Evolutionary conservation across 2,113 vertebrate genomes (phyloP), one percentile per base, ranked within the genome.

Genomic region (Strix aluco): DNA sequence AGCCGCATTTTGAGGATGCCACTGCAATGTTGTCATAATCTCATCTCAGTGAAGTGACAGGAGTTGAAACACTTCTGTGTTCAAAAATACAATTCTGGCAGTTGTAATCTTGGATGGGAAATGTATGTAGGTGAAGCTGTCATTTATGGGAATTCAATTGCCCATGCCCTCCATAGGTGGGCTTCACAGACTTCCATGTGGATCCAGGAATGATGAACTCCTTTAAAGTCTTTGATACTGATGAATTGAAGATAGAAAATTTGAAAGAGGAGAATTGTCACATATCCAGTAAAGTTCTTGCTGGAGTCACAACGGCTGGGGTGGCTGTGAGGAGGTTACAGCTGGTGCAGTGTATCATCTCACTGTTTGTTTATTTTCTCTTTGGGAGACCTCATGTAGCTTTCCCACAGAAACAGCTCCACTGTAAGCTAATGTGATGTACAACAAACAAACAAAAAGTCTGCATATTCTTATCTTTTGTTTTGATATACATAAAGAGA

Each of bases 331-430:
- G 95, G 69, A 90, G 92, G 69, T 96, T 94, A 84, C 80, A 88
- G 92, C 86, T 97, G 91, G 84, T 93, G 81, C 78, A 67, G 92
- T 42, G 38, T 73, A 29, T 95, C 79, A 36, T 94, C 80, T 95
- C 94, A 74, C 81, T 94, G 42, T 59, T 90, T 83, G 80, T 95
- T 96, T 97, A 86, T 96, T 97, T 96, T 96, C 58, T 75, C 70
- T 93, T 92, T 78, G 74, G 66, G 82, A 96, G 95, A 94, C 90
- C 88, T 95, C 85, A 74, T 92, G 93, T 65, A 88, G 90, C 82
- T 97, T 97, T 97, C 97, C 95, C 92, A 94, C 92, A 95, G 95
- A 96, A 96, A 86, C 91, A 81, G 82, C 82, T 95, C 75, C 18
- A 32, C 82, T 95, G 75, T 83, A 92, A 96, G 90, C 87, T 86